Base-by-base conservation (phyloP, 2,113 vertebrate genomes). In the Dicerorhinus sumatrensis region DNA sequence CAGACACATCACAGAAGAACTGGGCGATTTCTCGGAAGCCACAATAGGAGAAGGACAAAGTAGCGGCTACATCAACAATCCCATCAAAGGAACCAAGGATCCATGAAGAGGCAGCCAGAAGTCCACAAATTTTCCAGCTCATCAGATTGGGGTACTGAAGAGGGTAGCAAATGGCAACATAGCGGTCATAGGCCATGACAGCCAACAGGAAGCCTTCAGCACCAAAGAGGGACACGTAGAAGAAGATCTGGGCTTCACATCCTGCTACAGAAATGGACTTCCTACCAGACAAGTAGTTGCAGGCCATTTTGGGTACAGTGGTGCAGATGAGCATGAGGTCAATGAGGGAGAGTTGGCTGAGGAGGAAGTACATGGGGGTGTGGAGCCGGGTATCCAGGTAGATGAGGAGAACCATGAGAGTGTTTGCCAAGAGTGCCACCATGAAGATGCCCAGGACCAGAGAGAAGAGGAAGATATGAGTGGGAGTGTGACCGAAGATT, bases 1-100 rank as follows among this genome's bases (percentile, higher is more conserved):
- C 92, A 16, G 89, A 89, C 58, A 96, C 65, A n/a, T 86, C 89
- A 85, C 97, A 97, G 83, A 94, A 96, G 79, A 91, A 91, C 80
- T 93, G 75, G 21, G 85, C 25, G 65, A 93, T 95, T 69, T 95
- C 51, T 60, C 72, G 21, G 6, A 69, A 93, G 73, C 79, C 72
- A n/a, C 65, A 97, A 36, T 14, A 51, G 72, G 63, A 93, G 21
- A 56, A 81, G 14, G n/a, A 93, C 6, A 56, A 13, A 72, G 70
- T 81, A 81, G 79, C 56, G 21, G 36, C 81, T 91, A 17, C 4
- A 1, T 69, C 58, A 56, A 92, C 89, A 42, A 83, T 75, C 20
- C 90, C 36, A 31, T 92, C 46, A n/a, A 94, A 4, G 5, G 8
- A 25, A 5, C 94, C n/a, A 23, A 97, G 80, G 2, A 39, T 6